phyloP scores from a whole-genome alignment of 2,888 invertebrate species.

The Tetropium fuscum region DNA sequence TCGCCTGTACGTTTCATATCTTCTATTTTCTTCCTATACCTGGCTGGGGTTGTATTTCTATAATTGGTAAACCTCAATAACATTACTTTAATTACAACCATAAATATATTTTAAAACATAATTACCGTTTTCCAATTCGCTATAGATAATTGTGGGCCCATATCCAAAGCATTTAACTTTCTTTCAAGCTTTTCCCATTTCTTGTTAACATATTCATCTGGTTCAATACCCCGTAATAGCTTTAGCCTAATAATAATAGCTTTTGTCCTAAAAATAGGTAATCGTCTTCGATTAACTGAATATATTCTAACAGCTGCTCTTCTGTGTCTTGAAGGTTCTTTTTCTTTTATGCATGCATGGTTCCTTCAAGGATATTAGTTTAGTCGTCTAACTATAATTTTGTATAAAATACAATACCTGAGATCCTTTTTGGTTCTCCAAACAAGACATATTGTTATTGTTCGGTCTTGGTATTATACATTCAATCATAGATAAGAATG shows the following conservation, averaged over 20 bases:
- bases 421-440: neutral
- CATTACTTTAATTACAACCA: neutral
- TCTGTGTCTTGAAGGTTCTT: neutral
- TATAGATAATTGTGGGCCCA: neutral
- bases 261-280: no score
- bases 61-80: slow-evolving; percentile 1
- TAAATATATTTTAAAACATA: neutral
- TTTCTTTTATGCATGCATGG: neutral
- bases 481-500: no score
- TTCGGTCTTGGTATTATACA: neutral
- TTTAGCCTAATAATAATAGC: neutral
- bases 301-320: slow-evolving; percentile 2
- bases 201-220: slow-evolving; percentile 6
- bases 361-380: slow-evolving; percentile 1
- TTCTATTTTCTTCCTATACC: slow-evolving; percentile 5
- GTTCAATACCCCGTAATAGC: neutral
- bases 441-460: neutral
- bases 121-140: slow-evolving; percentile 1
- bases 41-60: neutral
- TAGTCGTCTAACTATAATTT: neutral
- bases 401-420: slow-evolving; percentile 1
- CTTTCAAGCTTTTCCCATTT: neutral
- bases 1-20: slow-evolving; percentile 3
- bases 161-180: slow-evolving; percentile 1
- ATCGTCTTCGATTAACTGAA: neutral